These are phyloP conservation scores for Neuroscelio doddi DNA, from an alignment of 2,888 invertebrate genomes.

Conservation along the genomic window DNA sequence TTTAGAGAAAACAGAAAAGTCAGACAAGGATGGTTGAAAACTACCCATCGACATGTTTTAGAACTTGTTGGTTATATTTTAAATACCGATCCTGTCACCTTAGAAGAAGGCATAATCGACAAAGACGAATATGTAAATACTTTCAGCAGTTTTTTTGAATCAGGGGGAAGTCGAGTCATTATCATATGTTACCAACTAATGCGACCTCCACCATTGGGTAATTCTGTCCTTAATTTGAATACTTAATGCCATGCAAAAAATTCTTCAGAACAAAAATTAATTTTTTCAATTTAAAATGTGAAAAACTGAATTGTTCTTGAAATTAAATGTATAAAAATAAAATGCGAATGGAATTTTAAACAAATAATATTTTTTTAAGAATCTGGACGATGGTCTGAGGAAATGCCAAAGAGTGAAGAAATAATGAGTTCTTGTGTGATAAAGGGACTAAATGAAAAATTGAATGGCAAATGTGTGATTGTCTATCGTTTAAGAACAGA, in stretches of 20 bases:
- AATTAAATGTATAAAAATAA: too few species aligned
- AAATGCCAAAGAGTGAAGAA: slow-evolving; percentile 58
- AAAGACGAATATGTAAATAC: slow-evolving; percentile 77
- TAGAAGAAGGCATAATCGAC: slow-evolving; percentile 83
- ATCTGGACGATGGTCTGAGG: slow-evolving; percentile 76
- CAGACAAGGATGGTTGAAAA: slow-evolving; percentile 72
- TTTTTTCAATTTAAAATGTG: too few species aligned
- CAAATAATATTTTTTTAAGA: slow-evolving; percentile 72
- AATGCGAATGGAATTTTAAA: too few species aligned
- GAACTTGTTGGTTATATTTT: slow-evolving; percentile 78
- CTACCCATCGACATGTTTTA: slow-evolving; percentile 79
- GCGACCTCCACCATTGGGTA: slow-evolving; percentile 79
- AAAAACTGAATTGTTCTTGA: too few species aligned
- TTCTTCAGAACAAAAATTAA: too few species aligned
- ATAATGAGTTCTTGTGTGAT: slow-evolving; percentile 78
- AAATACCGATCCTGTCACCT: slow-evolving; percentile 74
- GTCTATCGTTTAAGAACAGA: slow-evolving; percentile 79
- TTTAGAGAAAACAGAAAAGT: slow-evolving; percentile 76
- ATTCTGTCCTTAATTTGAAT: slow-evolving; percentile 22
- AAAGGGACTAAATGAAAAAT: slow-evolving; percentile 75
- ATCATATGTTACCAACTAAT: slow-evolving; percentile 80
- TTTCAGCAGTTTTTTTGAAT: slow-evolving; percentile 77
- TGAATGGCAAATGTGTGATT: slow-evolving; percentile 79
- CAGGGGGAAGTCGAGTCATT: slow-evolving; percentile 77
- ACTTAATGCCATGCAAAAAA: neutral